Percentiles rank a stretch among this genome's conserved stretches.
phyloP scores from a whole-genome alignment of 2,113 vertebrate genomes.

The Oceanites oceanicus region DNA sequence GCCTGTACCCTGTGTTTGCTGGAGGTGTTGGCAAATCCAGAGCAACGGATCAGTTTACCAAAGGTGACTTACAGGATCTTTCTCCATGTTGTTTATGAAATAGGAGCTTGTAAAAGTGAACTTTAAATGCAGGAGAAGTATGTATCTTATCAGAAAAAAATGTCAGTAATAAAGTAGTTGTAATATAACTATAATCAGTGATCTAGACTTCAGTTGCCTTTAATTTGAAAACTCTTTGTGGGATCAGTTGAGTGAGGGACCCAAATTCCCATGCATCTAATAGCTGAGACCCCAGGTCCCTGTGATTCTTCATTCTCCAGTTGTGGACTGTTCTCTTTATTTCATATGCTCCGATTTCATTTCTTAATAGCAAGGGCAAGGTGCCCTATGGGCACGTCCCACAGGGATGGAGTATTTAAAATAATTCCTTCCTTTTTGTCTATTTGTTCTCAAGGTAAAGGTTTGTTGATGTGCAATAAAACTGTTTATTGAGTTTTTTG shows the following conservation, averaged over 20 bases:
- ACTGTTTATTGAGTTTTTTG: neutral
- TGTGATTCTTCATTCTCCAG: neutral
- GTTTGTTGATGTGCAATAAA: neutral
- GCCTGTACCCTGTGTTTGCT: slow-evolving; percentile 85
- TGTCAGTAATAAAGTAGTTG: neutral
- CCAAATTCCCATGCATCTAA: neutral
- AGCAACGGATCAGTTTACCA: slow-evolving; percentile 64
- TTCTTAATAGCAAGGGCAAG: neutral
- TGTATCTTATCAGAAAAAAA: neutral
- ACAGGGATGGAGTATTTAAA: neutral
- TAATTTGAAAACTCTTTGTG: neutral
- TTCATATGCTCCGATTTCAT: neutral
- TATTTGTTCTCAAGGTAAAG: neutral
- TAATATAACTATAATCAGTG: neutral
- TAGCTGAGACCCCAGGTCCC: neutral
- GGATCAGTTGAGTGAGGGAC: neutral
- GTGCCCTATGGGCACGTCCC: neutral
- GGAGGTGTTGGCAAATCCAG: slow-evolving; percentile 84
- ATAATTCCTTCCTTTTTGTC: neutral
- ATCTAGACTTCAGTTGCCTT: neutral
- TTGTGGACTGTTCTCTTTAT: neutral
- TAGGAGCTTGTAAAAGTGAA: neutral
- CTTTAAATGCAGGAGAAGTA: neutral
- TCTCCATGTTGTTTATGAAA: neutral
- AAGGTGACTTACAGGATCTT: slow-evolving; percentile 70